phyloP scores from a whole-genome alignment of 2,797 vertebrate genomes.

The Sphenopsis melanotis region DNA sequence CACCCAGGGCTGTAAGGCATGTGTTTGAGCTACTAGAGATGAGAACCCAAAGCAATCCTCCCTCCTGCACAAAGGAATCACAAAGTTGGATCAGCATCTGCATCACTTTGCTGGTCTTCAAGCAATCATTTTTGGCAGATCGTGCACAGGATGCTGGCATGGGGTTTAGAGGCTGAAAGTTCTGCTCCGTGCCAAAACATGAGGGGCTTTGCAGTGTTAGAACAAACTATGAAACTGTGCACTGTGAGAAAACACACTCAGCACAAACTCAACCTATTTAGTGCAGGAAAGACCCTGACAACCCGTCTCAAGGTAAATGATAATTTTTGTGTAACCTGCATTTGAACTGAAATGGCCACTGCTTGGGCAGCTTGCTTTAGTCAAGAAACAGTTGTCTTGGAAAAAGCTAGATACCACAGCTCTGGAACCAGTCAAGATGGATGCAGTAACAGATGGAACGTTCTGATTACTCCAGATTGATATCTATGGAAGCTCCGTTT shows the following conservation, averaged over 20 bases:
- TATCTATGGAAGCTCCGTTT: slow-evolving; percentile 3
- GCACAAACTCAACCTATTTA: not conserved
- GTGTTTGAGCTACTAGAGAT: not conserved
- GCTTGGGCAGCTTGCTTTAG: not conserved
- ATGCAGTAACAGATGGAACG: slow-evolving; percentile 17
- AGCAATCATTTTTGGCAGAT: not conserved
- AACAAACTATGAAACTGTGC: not conserved
- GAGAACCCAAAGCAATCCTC: not conserved
- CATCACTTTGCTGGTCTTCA: not conserved
- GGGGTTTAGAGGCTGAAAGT: not conserved
- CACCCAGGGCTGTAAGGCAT: not conserved
- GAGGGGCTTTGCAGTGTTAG: not conserved
- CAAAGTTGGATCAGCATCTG: not conserved
- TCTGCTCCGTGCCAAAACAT: not conserved
- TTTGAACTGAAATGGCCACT: not conserved
- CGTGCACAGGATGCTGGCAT: not conserved
- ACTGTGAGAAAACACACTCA: not conserved
- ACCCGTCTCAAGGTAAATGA: not conserved
- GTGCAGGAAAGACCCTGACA: not conserved
- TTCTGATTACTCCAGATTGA: slow-evolving; percentile 34
- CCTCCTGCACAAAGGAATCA: not conserved
- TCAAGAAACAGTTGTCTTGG: not conserved
- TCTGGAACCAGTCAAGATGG: slow-evolving; percentile 24
- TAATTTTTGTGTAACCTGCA: not conserved
- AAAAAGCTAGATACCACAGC: not conserved